Evolutionary conservation across 2,888 invertebrate genomes (phyloP), one percentile per base, ranked within the genome.

Genomic region (Cynaeus angustus): DNA sequence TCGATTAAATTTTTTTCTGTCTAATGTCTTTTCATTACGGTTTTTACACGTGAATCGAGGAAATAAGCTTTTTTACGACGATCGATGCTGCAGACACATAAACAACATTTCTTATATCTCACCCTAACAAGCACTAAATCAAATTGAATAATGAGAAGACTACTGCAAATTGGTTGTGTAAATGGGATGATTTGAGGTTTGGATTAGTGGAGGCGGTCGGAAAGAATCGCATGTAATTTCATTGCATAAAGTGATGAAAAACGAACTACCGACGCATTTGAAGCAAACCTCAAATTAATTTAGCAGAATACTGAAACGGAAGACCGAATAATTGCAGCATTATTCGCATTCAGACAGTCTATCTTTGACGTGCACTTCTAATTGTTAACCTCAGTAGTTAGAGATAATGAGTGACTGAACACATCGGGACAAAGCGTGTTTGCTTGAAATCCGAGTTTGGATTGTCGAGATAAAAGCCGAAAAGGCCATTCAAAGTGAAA

Each of bases 251-350:
- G 1, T 21, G 21, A 21, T 21, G 21, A n/a, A n/a, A n/a, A n/a
- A 21, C 21, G 4, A 21, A 3, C 4, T 21, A 21, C 1, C 2
- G 21, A 4, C 4, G 21, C 1, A 21, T 21, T 1, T 21, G 21
- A 21, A 21, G 21, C 30, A 37, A 59, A 59, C 59, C 59, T 45
- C 59, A 59, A 59, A 59, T 59, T 59, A 59, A 59, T 59, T 46
- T 59, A 10, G 26, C 30, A 30, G 56, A 45, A 59, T 59, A 59
- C 59, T 59, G 59, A 59, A 59, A 59, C 45, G 59, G 59, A 59
- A 59, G 46, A 37, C 59, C 59, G 46, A 59, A 59, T 59, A 59
- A 59, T 59, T 59, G 59, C 59, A 33, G 59, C 41, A 33, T 59
- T 59, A 56, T 56, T 56, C 56, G 14, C 43, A 14, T 12, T 56